Base-by-base conservation (phyloP, 2,888 invertebrate genomes). In the Thalpophila matura region DNA sequence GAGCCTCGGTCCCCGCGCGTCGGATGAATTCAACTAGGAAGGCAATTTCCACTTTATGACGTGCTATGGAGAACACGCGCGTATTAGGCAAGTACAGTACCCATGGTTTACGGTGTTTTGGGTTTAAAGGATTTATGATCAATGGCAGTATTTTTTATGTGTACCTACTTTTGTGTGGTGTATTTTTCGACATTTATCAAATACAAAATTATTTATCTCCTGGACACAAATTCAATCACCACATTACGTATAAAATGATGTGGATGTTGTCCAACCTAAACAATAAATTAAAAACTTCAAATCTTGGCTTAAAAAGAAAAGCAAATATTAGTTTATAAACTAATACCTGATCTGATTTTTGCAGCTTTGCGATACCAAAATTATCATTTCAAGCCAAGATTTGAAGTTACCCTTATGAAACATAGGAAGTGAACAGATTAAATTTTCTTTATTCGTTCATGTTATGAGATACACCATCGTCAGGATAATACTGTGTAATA, bases 31-130 rank as follows among this genome's bases (percentile, higher is more conserved):
- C 91, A 91, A 92, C 90, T 91, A 90, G 91, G 89, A 89, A 89
- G 89, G 92, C 92, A 93, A 92, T 93, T 92, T 90, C 86, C 89
- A 84, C 88, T 92, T 93, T 94, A 94, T 88, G 91, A 87, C 89
- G 82, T 84, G 90, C 88, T 82, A 85, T 82, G 86, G 86, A 87
- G 84, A 86, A 85, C 81, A 62, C 53, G 79, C 81, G 80, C 82
- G 85, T 87, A 84, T 87, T 85, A 88, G 83, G 77, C 68, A 70
- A 76, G 80, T 80, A 84, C 72, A 71, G 87, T 87, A 81, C 14
- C 86, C 84, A 87, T 77, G 84, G 75, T 74, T 83, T 77, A 56
- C 50, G 63, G 49, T 31, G 50, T 51, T 72, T 64, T 62, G 51
- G 47, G 38, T 45, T 67, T 46, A 40, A 16, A 67, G 20, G 22